These are phyloP conservation scores for Sternotherus odoratus DNA, from an alignment of 2,797 vertebrate genomes.

Conservation along the genomic window DNA sequence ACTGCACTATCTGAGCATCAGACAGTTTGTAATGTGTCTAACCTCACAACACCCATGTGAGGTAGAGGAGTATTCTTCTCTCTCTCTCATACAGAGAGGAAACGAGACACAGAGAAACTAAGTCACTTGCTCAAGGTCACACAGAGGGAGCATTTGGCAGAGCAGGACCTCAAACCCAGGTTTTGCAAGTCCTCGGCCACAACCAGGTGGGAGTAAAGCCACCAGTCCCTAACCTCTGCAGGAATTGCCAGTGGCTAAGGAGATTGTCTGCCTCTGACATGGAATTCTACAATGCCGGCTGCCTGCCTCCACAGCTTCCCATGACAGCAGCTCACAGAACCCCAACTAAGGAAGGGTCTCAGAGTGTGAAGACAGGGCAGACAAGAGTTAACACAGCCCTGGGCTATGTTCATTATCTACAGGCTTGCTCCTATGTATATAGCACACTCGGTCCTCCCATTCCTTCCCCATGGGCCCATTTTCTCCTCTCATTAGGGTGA, in stretches of 20 bases:
- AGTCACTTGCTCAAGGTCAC: neutral
- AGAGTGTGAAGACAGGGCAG: neutral
- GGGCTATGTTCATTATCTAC: neutral
- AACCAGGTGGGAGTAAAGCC: neutral
- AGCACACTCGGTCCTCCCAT: neutral
- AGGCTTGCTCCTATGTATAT: neutral
- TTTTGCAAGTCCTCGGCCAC: neutral
- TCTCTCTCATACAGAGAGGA: neutral
- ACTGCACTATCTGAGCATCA: fast-evolving
- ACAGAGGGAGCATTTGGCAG: neutral
- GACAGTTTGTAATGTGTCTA: fast-evolving
- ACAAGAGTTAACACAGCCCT: neutral
- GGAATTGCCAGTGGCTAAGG: neutral
- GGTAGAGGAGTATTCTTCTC: neutral
- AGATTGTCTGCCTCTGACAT: neutral
- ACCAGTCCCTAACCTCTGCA: neutral
- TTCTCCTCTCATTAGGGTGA: neutral
- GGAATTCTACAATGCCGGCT: neutral
- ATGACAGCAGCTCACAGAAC: neutral
- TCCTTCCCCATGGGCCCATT: neutral
- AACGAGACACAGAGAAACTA: neutral
- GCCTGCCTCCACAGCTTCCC: neutral
- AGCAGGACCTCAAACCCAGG: neutral
- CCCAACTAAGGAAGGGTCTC: neutral
- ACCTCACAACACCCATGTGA: neutral